phyloP scores from a whole-genome alignment of 30 jellyfish, hydroid and myxozoan species.

The Turritopsis dohrnii region DNA sequence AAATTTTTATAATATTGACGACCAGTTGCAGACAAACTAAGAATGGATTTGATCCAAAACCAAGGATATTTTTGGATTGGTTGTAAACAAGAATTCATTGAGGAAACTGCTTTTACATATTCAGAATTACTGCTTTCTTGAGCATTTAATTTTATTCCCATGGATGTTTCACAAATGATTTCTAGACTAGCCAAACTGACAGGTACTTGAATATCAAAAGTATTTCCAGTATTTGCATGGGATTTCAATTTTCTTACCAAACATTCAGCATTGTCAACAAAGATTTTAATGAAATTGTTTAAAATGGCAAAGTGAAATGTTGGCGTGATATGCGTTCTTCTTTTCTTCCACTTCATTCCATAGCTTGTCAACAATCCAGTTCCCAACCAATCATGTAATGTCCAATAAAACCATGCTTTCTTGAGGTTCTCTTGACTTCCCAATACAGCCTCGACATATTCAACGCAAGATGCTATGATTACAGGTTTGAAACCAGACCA shows the following conservation, averaged over 20 bases:
- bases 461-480: slow-evolving; percentile 12
- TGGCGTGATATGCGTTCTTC: slow-evolving; percentile 80
- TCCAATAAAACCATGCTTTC: slow-evolving; percentile 48
- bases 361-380: slow-evolving; percentile 60
- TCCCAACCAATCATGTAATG: slow-evolving; percentile 65
- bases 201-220: slow-evolving; percentile 35
- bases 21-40: slow-evolving; percentile 47
- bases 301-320: slow-evolving; percentile 87
- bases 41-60: slow-evolving; percentile 71
- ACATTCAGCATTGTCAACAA: slow-evolving; percentile 50
- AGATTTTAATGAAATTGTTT: slow-evolving; percentile 54
- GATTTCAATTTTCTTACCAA: slow-evolving; percentile 42
- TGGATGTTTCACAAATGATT: slow-evolving; percentile 63
- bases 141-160: slow-evolving; percentile 81
- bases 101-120: slow-evolving; percentile 61
- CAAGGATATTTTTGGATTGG: slow-evolving; percentile 34
- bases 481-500: slow-evolving; percentile 27
- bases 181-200: slow-evolving; percentile 31
- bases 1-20: slow-evolving; percentile 35
- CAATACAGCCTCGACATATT: slow-evolving; percentile 12
- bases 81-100: slow-evolving; percentile 19
- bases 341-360: slow-evolving; percentile 75
- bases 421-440: slow-evolving; percentile 37
- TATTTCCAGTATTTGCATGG: slow-evolving; percentile 26
- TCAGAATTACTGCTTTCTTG: slow-evolving; percentile 53